Conservation (phyloP, 2,113 vertebrate species). For the Megaceryle torquata region DNA sequence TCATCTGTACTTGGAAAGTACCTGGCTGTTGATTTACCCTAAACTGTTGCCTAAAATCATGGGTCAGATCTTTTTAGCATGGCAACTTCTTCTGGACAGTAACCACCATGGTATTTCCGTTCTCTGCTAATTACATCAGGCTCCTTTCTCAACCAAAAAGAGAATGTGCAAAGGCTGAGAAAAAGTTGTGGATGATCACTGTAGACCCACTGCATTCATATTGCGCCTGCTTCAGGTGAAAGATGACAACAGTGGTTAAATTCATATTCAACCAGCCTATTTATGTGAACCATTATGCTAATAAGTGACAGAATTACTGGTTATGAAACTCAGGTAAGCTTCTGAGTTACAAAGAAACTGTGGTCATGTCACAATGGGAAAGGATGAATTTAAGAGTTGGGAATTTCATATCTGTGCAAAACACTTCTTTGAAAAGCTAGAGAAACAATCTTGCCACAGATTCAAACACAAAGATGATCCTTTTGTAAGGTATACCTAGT, state of each 20-base stretch:
- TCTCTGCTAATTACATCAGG: not conserved
- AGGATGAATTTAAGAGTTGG: not conserved
- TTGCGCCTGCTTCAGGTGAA: not conserved
- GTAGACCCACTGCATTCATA: not conserved
- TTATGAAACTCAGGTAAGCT: slow-evolving; percentile 12
- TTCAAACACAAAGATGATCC: not conserved
- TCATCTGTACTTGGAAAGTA: not conserved
- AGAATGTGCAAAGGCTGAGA: not conserved
- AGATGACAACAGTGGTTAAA: not conserved
- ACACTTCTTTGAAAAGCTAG: not conserved
- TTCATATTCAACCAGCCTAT: not conserved
- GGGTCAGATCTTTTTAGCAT: not conserved
- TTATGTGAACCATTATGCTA: not conserved
- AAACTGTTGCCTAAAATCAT: not conserved
- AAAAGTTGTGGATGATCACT: not conserved
- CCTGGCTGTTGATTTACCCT: not conserved
- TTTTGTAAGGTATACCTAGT: not conserved
- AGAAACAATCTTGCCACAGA: not conserved
- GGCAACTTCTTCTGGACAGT: not conserved
- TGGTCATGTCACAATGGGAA: not conserved
- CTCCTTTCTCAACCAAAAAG: not conserved
- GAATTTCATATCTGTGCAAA: not conserved
- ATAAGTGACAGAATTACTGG: not conserved
- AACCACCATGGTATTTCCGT: not conserved
- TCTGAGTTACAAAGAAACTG: not conserved